Evolutionary conservation across 2,888 invertebrate genomes (phyloP).

Genomic region (Anthophora plumipes): DNA sequence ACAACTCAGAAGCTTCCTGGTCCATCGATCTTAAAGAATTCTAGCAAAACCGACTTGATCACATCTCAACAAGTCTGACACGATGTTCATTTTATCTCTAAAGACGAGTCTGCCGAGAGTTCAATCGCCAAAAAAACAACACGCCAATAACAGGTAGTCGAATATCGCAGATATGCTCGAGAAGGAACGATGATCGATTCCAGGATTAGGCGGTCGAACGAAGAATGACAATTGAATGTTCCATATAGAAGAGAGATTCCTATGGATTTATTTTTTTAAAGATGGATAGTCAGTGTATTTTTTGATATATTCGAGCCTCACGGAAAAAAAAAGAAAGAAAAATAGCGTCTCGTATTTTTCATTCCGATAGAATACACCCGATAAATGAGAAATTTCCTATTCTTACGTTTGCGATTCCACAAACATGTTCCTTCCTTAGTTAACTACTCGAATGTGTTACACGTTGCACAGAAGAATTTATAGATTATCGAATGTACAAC

Average conservation of each 20-base stretch:
- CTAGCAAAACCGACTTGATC: slow-evolving; percentile 82
- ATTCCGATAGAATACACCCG: too few species aligned
- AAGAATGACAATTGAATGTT: slow-evolving; percentile 11
- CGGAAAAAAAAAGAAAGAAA: too few species aligned
- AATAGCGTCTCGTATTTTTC: background rate
- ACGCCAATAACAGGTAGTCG: slow-evolving; percentile 39
- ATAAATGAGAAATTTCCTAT: too few species aligned
- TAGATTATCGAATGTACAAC: background rate
- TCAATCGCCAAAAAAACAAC: slow-evolving; percentile 30
- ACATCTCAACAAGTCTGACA: slow-evolving; percentile 83
- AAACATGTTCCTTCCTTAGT: background rate
- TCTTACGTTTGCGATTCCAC: too few species aligned
- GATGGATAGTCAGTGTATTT: slow-evolving; percentile 25
- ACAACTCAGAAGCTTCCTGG: slow-evolving; percentile 80
- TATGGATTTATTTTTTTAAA: slow-evolving; percentile 40
- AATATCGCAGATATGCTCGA: slow-evolving; percentile 14
- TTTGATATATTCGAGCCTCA: slow-evolving; percentile 21
- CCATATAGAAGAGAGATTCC: slow-evolving; percentile 20
- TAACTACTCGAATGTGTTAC: background rate
- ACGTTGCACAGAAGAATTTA: background rate
- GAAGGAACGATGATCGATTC: slow-evolving; percentile 23
- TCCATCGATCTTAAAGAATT: slow-evolving; percentile 83
- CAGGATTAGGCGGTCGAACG: background rate
- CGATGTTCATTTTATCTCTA: slow-evolving; percentile 67
- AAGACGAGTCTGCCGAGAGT: slow-evolving; percentile 50